A percentile compares a stretch with the other conserved stretches of the same genome.
Evolutionary conservation across 1,140 invertebrate species (phyloP).

Genomic region (Drosophila tani): DNA sequence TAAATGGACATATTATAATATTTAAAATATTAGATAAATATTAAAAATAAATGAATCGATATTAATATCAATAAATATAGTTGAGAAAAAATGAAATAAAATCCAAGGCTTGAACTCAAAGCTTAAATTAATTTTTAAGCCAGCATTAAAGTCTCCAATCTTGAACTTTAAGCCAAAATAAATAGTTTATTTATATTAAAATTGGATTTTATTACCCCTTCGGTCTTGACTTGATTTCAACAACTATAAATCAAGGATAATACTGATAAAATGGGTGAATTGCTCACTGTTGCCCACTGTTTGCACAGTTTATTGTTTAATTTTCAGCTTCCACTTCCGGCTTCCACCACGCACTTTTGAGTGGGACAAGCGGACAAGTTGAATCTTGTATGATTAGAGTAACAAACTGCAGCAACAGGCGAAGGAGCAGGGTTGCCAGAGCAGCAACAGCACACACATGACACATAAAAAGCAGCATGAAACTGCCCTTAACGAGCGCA

Average conservation of each 20-base stretch:
- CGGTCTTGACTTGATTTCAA: too few relatives aligned
- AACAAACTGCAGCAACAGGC: conserved; percentile 30
- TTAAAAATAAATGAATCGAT: too few relatives aligned
- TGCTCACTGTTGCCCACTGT: not conserved
- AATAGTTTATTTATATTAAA: not conserved
- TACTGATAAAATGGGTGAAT: not conserved
- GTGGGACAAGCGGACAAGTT: conserved; percentile 40
- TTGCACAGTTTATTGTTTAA: conserved; percentile 38
- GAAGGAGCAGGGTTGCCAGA: conserved; percentile 4
- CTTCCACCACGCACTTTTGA: conserved; percentile 45
- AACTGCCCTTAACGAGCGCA: conserved; percentile 79
- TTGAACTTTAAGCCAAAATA: too few relatives aligned
- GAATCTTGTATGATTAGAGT: conserved; percentile 53
- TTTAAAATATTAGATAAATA: not conserved
- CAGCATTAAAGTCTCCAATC: too few relatives aligned
- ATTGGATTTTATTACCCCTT: not conserved
- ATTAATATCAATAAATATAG: too few relatives aligned
- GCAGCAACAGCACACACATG: conserved; percentile 48
- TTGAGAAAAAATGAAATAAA: too few relatives aligned
- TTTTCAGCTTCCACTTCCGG: conserved; percentile 26
- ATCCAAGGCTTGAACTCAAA: too few relatives aligned
- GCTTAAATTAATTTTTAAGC: too few relatives aligned
- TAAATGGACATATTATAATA: not conserved
- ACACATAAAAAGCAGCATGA: conserved; percentile 80
- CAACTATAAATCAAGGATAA: not conserved